A percentile compares a stretch with the other conserved stretches of the same genome.
phyloP scores from a whole-genome alignment of 2,797 vertebrate genomes.

The Paramormyrops hopkinsi region DNA sequence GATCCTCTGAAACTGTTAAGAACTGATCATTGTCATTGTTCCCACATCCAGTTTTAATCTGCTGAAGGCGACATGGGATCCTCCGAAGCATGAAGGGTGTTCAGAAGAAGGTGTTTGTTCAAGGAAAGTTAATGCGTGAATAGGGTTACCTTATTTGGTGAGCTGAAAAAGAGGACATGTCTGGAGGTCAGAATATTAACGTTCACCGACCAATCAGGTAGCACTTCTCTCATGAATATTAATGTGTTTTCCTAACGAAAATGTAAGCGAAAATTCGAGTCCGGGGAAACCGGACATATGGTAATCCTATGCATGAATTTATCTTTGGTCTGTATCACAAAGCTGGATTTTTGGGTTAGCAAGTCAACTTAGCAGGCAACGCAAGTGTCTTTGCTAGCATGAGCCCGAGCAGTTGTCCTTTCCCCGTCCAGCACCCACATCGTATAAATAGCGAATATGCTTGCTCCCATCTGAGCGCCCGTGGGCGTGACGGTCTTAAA shows the following conservation, averaged over 20 bases:
- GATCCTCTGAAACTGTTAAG: background rate
- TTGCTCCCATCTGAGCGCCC: background rate
- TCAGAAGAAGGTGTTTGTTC: background rate
- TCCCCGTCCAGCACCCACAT: too few species aligned
- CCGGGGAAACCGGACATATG: too few species aligned
- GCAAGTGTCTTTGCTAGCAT: too few species aligned
- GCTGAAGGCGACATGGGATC: background rate
- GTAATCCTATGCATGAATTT: too few species aligned
- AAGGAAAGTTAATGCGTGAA: background rate
- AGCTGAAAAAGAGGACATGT: background rate
- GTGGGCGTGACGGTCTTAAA: background rate
- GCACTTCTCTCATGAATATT: background rate
- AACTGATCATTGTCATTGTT: background rate
- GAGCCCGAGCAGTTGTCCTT: too few species aligned
- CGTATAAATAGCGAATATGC: too few species aligned
- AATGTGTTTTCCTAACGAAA: too few species aligned
- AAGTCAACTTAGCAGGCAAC: too few species aligned
- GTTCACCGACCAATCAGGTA: background rate
- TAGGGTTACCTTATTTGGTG: background rate
- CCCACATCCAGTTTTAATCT: background rate
- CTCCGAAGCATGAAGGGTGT: background rate
- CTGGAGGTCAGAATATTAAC: background rate
- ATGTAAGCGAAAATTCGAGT: too few species aligned
- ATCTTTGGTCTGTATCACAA: too few species aligned
- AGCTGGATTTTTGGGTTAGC: too few species aligned